Evolutionary conservation across 2,797 vertebrate species (phyloP).

Genomic region (Australoheros facetus): DNA sequence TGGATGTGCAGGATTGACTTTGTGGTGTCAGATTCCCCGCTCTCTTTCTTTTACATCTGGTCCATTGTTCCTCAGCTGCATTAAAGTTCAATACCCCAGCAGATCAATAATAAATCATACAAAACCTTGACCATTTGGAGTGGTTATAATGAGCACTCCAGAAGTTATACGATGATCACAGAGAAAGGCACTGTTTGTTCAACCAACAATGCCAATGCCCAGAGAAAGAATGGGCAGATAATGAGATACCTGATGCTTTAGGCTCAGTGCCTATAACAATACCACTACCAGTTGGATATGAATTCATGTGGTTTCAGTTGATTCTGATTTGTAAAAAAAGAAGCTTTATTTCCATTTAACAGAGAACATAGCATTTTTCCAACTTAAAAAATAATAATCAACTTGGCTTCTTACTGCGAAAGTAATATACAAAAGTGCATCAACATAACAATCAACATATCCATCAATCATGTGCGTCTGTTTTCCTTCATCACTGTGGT

Average conservation of each 20-base stretch:
- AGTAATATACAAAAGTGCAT: constrained; percentile 12
- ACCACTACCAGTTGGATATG: neutral
- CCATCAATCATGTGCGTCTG: constrained; percentile 27
- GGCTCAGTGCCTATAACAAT: neutral
- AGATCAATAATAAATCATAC: constrained; percentile 66
- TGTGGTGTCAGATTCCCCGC: constrained; percentile 54
- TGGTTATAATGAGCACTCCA: constrained; percentile 39
- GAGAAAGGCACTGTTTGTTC: constrained; percentile 51
- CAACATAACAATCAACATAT: constrained; percentile 4
- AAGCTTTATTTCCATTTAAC: constrained; percentile 43
- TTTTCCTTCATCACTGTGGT: constrained; percentile 54
- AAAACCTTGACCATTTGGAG: constrained; percentile 55
- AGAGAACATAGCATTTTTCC: neutral
- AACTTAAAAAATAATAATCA: neutral
- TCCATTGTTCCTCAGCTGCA: constrained; percentile 46
- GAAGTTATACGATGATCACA: constrained; percentile 35
- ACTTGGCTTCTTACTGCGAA: neutral
- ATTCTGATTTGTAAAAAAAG: constrained; percentile 5
- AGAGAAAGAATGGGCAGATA: constrained; percentile 22
- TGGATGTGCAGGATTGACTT: constrained; percentile 52
- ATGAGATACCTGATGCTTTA: constrained; percentile 21
- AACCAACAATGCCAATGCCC: constrained; percentile 36
- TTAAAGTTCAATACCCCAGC: constrained; percentile 50
- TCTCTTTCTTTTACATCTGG: constrained; percentile 45
- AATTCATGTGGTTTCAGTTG: neutral